Evolutionary conservation across 2,797 vertebrate genomes (phyloP).

Genomic region (Anolis apletophallus): DNA sequence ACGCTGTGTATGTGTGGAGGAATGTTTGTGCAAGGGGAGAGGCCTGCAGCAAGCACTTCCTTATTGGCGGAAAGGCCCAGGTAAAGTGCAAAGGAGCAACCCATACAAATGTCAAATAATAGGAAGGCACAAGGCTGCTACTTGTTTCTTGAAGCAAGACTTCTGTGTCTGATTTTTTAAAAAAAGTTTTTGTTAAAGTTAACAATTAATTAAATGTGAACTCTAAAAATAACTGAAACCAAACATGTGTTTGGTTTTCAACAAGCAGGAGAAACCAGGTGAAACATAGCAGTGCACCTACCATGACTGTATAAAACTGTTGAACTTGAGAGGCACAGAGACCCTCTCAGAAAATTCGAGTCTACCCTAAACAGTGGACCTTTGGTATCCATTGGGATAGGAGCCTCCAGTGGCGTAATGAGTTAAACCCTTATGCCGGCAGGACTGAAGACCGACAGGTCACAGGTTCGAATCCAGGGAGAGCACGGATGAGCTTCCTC

Average conservation of each 20-base stretch:
- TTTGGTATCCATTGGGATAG: too few species aligned
- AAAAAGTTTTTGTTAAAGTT: too few species aligned
- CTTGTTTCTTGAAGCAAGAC: neutral
- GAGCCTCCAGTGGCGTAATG: too few species aligned
- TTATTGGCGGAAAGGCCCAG: slow-evolving; percentile 5
- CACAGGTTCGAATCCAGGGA: too few species aligned
- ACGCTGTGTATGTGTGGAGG: slow-evolving; percentile 46
- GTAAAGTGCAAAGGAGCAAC: slow-evolving; percentile 8
- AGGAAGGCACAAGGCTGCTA: neutral
- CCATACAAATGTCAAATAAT: neutral
- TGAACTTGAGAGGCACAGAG: neutral
- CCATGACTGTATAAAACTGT: neutral
- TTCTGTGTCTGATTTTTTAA: neutral
- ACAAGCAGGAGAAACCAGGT: neutral
- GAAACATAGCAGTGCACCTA: neutral
- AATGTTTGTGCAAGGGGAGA: slow-evolving; percentile 65
- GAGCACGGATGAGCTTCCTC: too few species aligned
- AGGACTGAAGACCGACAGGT: too few species aligned
- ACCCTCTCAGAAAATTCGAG: neutral
- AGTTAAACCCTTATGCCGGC: too few species aligned
- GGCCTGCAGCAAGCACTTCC: slow-evolving; percentile 41
- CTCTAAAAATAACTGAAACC: too few species aligned
- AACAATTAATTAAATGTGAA: too few species aligned
- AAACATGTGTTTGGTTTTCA: neutral
- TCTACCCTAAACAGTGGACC: too few species aligned